Evolutionary conservation across 2,797 vertebrate species (phyloP).

Genomic region (Molossus molossus): DNA sequence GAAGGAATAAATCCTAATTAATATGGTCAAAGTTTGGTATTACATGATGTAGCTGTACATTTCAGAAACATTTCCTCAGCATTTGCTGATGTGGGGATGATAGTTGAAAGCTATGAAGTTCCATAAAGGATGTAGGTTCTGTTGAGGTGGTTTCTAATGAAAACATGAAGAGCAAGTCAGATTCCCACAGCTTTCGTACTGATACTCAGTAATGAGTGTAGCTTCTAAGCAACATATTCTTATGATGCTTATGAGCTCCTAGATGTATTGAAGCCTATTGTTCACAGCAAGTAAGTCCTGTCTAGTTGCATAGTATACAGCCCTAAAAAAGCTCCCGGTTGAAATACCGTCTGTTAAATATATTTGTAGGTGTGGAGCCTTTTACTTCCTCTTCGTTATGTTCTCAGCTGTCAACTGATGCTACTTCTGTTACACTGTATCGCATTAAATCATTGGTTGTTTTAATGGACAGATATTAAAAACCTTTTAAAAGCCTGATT

Average conservation of each 20-base stretch:
- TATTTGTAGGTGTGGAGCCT: conserved; percentile 41
- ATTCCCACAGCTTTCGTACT: conserved; percentile 31
- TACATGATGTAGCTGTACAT: neutral
- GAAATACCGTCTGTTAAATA: conserved; percentile 36
- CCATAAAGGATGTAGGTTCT: neutral
- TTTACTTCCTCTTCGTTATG: conserved; percentile 80
- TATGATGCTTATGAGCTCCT: neutral
- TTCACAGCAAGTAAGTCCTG: neutral
- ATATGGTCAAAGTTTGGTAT: neutral
- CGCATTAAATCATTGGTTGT: conserved; percentile 78
- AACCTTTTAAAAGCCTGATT: conserved; percentile 29
- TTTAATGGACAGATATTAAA: conserved; percentile 76
- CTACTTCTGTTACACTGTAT: conserved; percentile 71
- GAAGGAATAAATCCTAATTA: neutral
- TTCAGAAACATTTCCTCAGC: neutral
- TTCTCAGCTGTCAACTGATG: conserved; percentile 78
- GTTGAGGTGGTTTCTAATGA: conserved; percentile 20
- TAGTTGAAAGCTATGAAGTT: neutral
- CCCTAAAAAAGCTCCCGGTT: neutral
- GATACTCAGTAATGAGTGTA: conserved; percentile 56
- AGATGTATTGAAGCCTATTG: neutral
- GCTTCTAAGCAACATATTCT: conserved; percentile 1
- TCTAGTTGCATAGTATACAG: neutral
- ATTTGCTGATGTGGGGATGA: neutral
- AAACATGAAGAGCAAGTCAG: conserved; percentile 25